phyloP scores from a whole-genome alignment of 1,140 invertebrate genomes.

The Camponotus pennsylvanicus region DNA sequence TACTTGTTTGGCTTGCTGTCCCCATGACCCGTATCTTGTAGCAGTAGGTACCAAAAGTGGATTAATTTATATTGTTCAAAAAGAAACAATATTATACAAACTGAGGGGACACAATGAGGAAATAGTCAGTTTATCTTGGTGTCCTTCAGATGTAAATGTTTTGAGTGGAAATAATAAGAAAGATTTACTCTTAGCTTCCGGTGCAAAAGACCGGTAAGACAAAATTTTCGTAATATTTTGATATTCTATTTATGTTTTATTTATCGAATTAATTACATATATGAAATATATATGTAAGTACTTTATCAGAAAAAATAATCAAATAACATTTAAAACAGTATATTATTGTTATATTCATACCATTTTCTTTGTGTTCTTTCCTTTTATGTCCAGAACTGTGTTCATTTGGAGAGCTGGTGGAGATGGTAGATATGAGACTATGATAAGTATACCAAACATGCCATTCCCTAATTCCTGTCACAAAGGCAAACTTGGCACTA shows the following conservation, averaged over 20 bases:
- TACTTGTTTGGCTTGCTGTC: constrained; percentile 88
- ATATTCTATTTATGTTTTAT: background rate
- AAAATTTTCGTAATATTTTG: constrained; percentile 12
- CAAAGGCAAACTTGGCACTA: constrained; percentile 73
- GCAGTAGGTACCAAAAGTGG: constrained; percentile 90
- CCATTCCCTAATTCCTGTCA: constrained; percentile 72
- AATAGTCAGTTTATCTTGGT: constrained; percentile 91
- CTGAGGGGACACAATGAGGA: constrained; percentile 91
- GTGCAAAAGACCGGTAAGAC: constrained; percentile 84
- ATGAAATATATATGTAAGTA: constrained; percentile 10
- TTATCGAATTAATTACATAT: constrained; percentile 7
- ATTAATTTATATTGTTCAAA: constrained; percentile 87
- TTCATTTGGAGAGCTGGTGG: constrained; percentile 87
- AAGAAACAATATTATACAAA: constrained; percentile 88
- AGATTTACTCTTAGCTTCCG: constrained; percentile 87
- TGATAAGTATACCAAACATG: constrained; percentile 77
- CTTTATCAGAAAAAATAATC: constrained; percentile 24
- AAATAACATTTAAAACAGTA: background rate
- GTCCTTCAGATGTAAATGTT: constrained; percentile 88
- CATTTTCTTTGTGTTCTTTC: no score
- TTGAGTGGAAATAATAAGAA: constrained; percentile 77
- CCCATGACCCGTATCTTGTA: constrained; percentile 87
- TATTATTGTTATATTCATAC: background rate
- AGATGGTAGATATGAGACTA: constrained; percentile 86
- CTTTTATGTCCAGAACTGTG: constrained; percentile 77